A percentile compares a stretch with the other conserved stretches of the same genome.
These are phyloP conservation scores for Penaeus indicus DNA, from an alignment of 1,140 invertebrate species.

Conservation along the genomic window DNA sequence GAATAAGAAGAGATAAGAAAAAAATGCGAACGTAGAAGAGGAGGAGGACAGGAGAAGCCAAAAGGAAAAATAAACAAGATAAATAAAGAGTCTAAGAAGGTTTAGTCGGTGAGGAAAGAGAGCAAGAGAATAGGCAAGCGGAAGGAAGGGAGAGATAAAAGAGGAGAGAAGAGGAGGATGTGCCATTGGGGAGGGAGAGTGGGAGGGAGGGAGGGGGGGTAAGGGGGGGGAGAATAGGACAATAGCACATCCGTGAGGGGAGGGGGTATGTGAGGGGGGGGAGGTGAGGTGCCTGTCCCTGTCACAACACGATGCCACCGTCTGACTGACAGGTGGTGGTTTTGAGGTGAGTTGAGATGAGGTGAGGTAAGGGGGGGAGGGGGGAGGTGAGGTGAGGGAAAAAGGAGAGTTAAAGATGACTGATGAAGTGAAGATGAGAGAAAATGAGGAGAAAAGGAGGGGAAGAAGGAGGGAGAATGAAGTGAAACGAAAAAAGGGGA, in stretches of 20 bases:
- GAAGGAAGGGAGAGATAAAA: too few relatives aligned
- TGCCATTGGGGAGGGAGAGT: too few relatives aligned
- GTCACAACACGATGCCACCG: too few relatives aligned
- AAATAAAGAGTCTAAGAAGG: too few relatives aligned
- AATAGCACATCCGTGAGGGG: not conserved
- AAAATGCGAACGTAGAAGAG: too few relatives aligned
- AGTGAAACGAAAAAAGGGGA: not conserved
- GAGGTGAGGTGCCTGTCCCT: too few relatives aligned
- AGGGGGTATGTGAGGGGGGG: too few relatives aligned
- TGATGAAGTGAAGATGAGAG: conserved; percentile 13
- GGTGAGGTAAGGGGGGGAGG: too few relatives aligned
- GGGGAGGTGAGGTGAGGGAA: not conserved
- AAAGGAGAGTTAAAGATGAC: not conserved
- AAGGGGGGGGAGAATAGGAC: not conserved
- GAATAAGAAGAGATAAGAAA: too few relatives aligned
- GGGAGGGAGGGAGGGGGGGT: not conserved
- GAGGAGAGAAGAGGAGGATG: not conserved
- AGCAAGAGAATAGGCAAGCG: not conserved
- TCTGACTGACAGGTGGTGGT: not conserved
- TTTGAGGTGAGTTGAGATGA: not conserved
- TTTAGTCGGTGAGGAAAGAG: too few relatives aligned
- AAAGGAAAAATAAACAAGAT: too few relatives aligned
- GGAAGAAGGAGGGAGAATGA: not conserved
- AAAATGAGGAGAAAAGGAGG: conserved; percentile 11
- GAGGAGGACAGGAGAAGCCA: too few relatives aligned